Conservation (phyloP, 1,140 invertebrate genomes). For the Drosophila nebulosa region DNA sequence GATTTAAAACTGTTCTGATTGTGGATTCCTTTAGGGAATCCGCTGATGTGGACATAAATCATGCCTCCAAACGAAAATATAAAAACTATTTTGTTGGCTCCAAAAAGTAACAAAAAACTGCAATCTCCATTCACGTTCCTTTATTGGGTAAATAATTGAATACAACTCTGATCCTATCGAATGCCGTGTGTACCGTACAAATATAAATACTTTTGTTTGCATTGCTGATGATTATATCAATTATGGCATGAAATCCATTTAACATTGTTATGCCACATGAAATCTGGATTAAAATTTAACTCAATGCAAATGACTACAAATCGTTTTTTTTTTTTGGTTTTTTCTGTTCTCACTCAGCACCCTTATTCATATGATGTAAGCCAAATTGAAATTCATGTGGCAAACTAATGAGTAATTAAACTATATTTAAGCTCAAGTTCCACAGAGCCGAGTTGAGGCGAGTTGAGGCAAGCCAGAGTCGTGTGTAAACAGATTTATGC, state of each 20-base stretch:
- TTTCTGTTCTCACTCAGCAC: neutral
- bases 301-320: neutral
- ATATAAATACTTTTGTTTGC: neutral
- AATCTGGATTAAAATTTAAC: neutral
- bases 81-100: too few species aligned
- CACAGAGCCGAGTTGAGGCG: neutral
- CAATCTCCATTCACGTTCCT: neutral
- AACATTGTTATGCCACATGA: neutral
- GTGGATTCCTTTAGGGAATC: too few species aligned
- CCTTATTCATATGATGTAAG: neutral
- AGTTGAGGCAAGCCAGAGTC: neutral
- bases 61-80: too few species aligned
- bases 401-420: conserved; percentile 55
- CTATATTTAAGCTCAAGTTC: conserved; percentile 28
- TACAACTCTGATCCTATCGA: neutral
- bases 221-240: neutral
- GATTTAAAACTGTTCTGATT: too few species aligned
- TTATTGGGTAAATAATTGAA: neutral
- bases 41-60: too few species aligned
- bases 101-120: too few species aligned
- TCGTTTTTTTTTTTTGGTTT: neutral
- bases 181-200: neutral
- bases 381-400: conserved; percentile 59
- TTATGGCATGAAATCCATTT: neutral
- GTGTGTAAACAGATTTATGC: conserved; percentile 13